A percentile compares a stretch with the other conserved stretches of the same genome.
phyloP scores from a whole-genome alignment of 2,113 vertebrate genomes.

The Zosterops japonicus region DNA sequence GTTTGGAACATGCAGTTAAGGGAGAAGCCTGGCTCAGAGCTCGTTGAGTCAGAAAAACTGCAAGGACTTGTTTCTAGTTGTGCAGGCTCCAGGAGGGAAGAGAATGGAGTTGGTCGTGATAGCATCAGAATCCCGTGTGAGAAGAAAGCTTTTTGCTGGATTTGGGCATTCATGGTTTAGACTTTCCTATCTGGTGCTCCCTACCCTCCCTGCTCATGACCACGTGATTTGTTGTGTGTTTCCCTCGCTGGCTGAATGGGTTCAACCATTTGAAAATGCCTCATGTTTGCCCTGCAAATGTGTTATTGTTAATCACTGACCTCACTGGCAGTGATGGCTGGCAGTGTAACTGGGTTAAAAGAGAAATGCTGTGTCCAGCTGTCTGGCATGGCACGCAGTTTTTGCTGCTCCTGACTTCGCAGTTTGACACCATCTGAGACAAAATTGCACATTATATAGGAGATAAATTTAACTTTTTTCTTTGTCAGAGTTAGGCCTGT shows the following conservation, averaged over 20 bases:
- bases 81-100: neutral
- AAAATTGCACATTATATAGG: neutral
- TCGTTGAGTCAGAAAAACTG: neutral
- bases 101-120: neutral
- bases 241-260: neutral
- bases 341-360: neutral
- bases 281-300: neutral
- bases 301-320: neutral
- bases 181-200: neutral
- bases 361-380: neutral
- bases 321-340: neutral
- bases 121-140: neutral
- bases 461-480: neutral
- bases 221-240: neutral
- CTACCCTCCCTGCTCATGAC: neutral
- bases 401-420: neutral
- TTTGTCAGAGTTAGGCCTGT: neutral
- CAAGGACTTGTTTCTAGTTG: neutral
- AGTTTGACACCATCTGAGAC: neutral
- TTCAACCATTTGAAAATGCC: conserved; percentile 8
- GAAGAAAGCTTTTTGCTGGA: neutral
- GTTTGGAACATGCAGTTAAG: neutral
- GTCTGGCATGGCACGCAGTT: neutral
- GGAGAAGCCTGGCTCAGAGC: neutral
- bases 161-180: conserved; percentile 3